Evolutionary conservation across 2,888 invertebrate genomes (phyloP), one percentile per base, ranked within the genome.

Genomic region (Leptopilina syphax): DNA sequence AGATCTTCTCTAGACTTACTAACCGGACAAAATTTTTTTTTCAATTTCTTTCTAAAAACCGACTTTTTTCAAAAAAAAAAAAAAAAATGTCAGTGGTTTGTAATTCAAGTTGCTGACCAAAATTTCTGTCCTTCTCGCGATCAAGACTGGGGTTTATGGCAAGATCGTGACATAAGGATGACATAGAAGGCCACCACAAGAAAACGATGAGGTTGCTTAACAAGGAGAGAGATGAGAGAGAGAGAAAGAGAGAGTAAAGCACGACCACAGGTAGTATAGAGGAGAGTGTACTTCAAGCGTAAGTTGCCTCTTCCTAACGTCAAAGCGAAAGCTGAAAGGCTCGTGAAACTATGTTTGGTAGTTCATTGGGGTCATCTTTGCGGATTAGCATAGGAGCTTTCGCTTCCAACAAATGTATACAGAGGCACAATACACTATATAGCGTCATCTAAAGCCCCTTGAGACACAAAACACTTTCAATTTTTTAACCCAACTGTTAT

Each of bases 191-290:
- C 68, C 67, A 76, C 76, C 77, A 27, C 77, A 67, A 79, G 84
- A 84, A 84, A 84, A 83, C 79, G 81, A 81, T 79, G 83, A 84
- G 82, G 80, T 81, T 83, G 84, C 82, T 81, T 85, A 86, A 86
- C 86, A 83, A 84, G 44, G 44, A 44, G 44, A 44, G 44, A 34
- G 34, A 34, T 2, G 3, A 34, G 34, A 44, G 44, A 44, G 44
- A 44, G 44, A 44, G 44, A 44, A 6, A 44, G 83, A 50, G 79
- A 77, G 80, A 83, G 57, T 41, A 67, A 73, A 57, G 70, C 70
- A 57, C 54, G 4, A 57, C 57, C 73, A 73, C 73, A 10, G 73
- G 34, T 34, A 73, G 73, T 73, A 10, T 12, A 50, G 12, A 12
- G 50, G 50, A 44, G 24, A 77, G 79, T 67, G 80, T 77, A 63